These are phyloP conservation scores for Petrosia ficiformis DNA, from an alignment of 37 sponge, comb jelly and placozoan genomes.

Conservation along the genomic window DNA sequence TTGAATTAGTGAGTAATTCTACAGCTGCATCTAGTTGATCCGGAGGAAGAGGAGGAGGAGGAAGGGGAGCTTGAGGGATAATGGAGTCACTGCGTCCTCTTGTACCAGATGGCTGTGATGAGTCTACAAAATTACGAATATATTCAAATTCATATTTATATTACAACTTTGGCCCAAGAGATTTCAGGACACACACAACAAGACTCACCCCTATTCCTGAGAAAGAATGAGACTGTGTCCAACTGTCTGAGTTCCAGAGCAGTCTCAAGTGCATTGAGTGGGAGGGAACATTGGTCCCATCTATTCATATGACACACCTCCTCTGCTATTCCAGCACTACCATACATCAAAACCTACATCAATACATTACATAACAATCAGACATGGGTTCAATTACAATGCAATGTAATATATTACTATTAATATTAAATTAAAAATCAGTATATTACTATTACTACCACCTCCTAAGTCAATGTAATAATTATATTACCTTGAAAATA, in stretches of 20 bases:
- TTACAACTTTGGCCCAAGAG: no score
- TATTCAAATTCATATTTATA: no score
- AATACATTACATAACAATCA: neutral
- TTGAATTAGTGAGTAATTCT: slow-evolving; percentile 14
- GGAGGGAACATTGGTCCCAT: slow-evolving; percentile 88
- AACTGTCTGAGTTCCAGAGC: slow-evolving; percentile 83
- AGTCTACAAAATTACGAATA: neutral
- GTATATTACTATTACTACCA: no score
- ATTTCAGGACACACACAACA: no score
- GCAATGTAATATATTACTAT: no score
- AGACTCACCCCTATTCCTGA: slow-evolving; percentile 40
- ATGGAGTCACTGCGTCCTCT: no score
- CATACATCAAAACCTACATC: slow-evolving; percentile 72
- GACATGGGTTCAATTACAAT: no score
- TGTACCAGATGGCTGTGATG: neutral
- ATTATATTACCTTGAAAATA: no score
- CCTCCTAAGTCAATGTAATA: no score
- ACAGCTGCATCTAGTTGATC: slow-evolving; percentile 49
- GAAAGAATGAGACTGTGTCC: slow-evolving; percentile 88
- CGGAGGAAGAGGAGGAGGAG: slow-evolving; percentile 54
- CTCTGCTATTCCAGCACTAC: slow-evolving; percentile 78
- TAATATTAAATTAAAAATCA: no score
- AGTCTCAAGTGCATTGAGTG: slow-evolving; percentile 79
- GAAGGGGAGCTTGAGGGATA: no score
- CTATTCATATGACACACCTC: slow-evolving; percentile 79